phyloP scores from a whole-genome alignment of 2,113 vertebrate species.

The Perccottus glenii region DNA sequence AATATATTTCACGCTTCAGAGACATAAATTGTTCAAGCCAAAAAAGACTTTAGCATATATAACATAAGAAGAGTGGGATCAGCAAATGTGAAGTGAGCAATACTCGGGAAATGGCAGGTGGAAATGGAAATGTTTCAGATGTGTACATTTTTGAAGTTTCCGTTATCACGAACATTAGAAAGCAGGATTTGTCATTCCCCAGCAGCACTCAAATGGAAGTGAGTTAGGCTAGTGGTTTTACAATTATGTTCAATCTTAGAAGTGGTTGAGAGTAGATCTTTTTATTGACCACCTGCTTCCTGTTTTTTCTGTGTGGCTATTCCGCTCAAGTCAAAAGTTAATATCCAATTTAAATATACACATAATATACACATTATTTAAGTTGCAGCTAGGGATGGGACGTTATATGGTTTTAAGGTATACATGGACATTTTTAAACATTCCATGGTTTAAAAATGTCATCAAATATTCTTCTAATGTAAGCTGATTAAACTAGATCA shows the following conservation, averaged over 20 bases:
- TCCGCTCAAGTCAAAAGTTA: too few species aligned
- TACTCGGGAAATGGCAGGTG: background rate
- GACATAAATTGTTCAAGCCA: background rate
- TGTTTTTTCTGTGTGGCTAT: background rate
- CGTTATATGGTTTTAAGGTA: too few species aligned
- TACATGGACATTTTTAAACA: too few species aligned
- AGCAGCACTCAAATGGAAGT: background rate
- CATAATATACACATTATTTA: too few species aligned
- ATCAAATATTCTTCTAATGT: too few species aligned
- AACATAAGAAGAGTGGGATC: conserved; percentile 2
- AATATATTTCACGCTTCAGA: conserved; percentile 8
- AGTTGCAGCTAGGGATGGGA: too few species aligned
- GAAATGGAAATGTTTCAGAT: conserved; percentile 2
- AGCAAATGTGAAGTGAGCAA: conserved; percentile 1
- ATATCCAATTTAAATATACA: too few species aligned
- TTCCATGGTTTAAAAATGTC: too few species aligned
- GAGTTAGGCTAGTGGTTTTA: background rate
- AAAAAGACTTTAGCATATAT: conserved; percentile 2
- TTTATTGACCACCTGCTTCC: too few species aligned
- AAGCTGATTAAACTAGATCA: too few species aligned
- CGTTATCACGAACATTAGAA: background rate
- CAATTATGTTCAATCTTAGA: background rate
- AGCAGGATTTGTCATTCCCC: background rate
- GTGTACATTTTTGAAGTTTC: background rate
- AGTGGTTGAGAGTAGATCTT: too few species aligned